Evolutionary conservation across 1,140 invertebrate genomes (phyloP), one percentile per base, ranked within the genome.

Genomic region (Sweltsa coloradensis): DNA sequence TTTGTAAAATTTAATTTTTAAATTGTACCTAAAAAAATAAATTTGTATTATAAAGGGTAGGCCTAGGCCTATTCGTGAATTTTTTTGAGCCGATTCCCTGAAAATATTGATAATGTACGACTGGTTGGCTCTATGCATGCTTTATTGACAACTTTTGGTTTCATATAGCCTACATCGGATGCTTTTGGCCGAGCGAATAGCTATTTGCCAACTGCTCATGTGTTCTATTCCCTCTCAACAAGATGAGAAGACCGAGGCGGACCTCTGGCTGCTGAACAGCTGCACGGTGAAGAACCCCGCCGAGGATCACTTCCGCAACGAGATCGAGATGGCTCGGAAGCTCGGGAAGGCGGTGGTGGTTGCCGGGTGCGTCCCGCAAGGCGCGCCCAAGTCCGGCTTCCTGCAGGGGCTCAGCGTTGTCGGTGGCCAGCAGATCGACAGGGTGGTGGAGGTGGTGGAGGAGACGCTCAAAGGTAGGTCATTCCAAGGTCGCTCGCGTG

Each of bases 381-480:
- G 85, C 3, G 83, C 82, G 13, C 83, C 83, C 0, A 79, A 83
- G 41, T 71, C 81, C 1, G 64, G 65, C 2, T 91, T 85, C 57
- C 61, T 92, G 1, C 69, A 82, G 62, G 89, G 87, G 0, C 65
- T 97, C 0, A 94, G 92, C 59, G 78, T 97, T 0, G 85, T 99
- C 29, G 96, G 96, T 6, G 93, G 97, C 0, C 92, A 97, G 57
- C 95, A 98, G 68, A 98, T 98, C 54, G 94, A 98, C 61, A 72
- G 92, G 54, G 89, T 99, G n/a, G 85, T 97, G 0, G 92, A 97
- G 70, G 92, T 97, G n/a, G 92, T 98, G 0, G 94, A 97, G 62
- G 93, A 97, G 70, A 94, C 93, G 0, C 62, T 97, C 0, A 96
- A 95, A 76, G 93, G 91, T 67, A n/a, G n/a, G n/a, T n/a, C n/a